A percentile compares a stretch with the other conserved stretches of the same genome.
These are phyloP conservation scores for Taeniopygia guttata DNA, from an alignment of 2,797 vertebrate species.

Conservation along the genomic window DNA sequence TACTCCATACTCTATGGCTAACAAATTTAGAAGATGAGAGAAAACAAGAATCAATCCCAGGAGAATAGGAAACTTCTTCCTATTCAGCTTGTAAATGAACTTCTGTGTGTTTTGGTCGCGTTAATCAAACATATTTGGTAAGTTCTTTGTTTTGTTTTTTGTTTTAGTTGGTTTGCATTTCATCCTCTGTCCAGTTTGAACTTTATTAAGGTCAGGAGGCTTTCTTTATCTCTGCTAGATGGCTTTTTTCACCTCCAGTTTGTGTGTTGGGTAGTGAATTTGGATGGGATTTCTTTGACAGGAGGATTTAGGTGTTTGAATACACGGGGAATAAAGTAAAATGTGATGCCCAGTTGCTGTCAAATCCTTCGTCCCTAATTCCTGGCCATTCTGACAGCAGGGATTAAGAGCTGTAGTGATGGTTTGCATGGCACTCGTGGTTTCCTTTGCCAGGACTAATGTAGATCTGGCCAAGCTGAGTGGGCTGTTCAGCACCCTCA, in stretches of 20 bases:
- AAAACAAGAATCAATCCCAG: too few relatives aligned
- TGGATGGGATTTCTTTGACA: background rate
- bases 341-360: background rate
- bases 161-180: too few relatives aligned
- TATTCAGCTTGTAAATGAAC: too few relatives aligned
- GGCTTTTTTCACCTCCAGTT: background rate
- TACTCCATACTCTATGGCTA: too few relatives aligned
- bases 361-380: background rate
- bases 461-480: constrained; percentile 74
- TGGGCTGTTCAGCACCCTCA: constrained; percentile 77
- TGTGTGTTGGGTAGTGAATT: background rate
- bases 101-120: too few relatives aligned
- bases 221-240: too few relatives aligned
- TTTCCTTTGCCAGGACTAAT: constrained; percentile 69
- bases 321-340: background rate
- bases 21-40: too few relatives aligned
- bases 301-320: background rate
- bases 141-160: too few relatives aligned
- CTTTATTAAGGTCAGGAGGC: too few relatives aligned
- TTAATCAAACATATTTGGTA: too few relatives aligned
- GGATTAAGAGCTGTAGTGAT: background rate
- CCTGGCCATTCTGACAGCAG: background rate
- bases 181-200: too few relatives aligned
- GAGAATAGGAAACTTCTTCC: too few relatives aligned
- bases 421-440: background rate